A percentile compares a stretch with the other conserved stretches of the same genome.
Conservation (phyloP, 1,140 invertebrate genomes). For the Tigriopus japonicus region DNA sequence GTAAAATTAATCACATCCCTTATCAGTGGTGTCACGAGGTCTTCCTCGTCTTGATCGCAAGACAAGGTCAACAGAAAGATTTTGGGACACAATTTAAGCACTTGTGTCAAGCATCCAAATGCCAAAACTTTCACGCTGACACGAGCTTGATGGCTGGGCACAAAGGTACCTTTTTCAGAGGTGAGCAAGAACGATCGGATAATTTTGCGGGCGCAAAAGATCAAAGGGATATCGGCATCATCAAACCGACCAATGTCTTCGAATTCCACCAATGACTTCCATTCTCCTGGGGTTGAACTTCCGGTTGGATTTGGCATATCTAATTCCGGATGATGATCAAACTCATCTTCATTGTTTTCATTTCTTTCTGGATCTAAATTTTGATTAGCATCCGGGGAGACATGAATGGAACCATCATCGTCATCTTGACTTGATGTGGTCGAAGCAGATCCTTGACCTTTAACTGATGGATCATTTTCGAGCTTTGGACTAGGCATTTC, state of each 20-base stretch:
- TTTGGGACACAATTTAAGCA: conserved; percentile 45
- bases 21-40: conserved; percentile 29
- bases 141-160: conserved; percentile 44
- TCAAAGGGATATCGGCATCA: conserved; percentile 43
- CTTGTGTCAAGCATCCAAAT: conserved; percentile 45
- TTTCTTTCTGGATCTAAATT: too few species aligned
- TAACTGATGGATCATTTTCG: too few species aligned
- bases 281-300: conserved; percentile 14
- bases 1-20: conserved; percentile 47
- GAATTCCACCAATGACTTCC: too few species aligned
- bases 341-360: too few species aligned
- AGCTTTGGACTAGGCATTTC: too few species aligned
- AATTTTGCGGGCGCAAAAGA: conserved; percentile 52
- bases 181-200: conserved; percentile 51
- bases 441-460: conserved; percentile 21
- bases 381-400: too few species aligned
- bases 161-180: conserved; percentile 36
- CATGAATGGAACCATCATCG: too few species aligned
- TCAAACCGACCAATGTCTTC: conserved; percentile 39
- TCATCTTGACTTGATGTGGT: too few species aligned
- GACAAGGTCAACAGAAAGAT: conserved; percentile 40
- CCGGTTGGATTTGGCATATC: neutral
- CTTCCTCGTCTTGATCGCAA: conserved; percentile 14
- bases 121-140: conserved; percentile 68
- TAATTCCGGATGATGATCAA: too few species aligned